phyloP scores from a whole-genome alignment of 2,888 invertebrate species.

The Acanthosepion lycidas region DNA sequence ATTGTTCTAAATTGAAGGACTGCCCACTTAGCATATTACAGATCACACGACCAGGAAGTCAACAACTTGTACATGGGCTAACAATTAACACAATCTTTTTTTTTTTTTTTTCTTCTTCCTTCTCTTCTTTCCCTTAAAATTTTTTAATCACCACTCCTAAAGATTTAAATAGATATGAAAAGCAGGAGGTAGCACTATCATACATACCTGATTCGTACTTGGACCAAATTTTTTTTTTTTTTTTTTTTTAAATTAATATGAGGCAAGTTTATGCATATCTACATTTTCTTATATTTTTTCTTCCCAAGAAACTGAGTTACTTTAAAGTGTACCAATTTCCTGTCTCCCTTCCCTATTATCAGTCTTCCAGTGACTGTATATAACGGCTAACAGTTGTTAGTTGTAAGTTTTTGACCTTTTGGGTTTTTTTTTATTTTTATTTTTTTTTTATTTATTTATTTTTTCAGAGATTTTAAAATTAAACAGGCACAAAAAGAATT shows the following conservation, averaged over 20 bases:
- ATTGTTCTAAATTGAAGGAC: slow-evolving; percentile 35
- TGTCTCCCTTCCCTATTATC: not conserved
- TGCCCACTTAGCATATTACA: slow-evolving; percentile 41
- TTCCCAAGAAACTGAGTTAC: not conserved
- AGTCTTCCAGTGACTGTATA: not conserved
- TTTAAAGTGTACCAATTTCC: not conserved
- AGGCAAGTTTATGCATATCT: not conserved
- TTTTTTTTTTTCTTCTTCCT: not conserved
- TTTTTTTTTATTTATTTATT: not conserved
- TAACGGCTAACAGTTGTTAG: not conserved
- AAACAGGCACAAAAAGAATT: not conserved
- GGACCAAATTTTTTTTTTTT: not conserved
- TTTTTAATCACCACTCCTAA: not conserved
- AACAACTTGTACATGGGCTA: slow-evolving; percentile 33
- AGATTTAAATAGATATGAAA: not conserved
- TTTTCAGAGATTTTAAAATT: not conserved
- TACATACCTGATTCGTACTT: not conserved
- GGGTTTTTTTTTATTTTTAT: too few species aligned
- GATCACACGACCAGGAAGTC: slow-evolving; percentile 39
- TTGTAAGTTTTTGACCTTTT: not conserved
- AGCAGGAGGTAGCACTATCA: not conserved
- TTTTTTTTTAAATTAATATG: not conserved
- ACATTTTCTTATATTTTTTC: not conserved
- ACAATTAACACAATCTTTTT: not conserved
- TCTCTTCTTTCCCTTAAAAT: not conserved